Base-by-base conservation (phyloP, 2,797 vertebrate genomes). In the Pseudopleuronectes americanus region DNA sequence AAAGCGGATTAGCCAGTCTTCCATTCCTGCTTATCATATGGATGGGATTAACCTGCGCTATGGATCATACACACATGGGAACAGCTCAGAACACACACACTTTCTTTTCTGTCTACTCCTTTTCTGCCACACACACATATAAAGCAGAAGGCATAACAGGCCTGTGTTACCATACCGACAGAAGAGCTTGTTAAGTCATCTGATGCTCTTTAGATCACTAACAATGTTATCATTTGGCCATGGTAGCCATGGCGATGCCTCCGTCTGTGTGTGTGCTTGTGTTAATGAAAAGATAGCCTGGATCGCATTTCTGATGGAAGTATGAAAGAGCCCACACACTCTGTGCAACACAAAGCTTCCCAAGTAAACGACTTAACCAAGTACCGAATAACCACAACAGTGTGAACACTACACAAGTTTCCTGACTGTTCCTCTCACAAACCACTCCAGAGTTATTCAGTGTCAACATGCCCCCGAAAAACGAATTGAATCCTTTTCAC, bases 21-120 rank as follows among this genome's bases (percentile, higher is more conserved):
- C 81, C 74, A 85, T 65, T 83, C 78, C 78, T 71, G 73, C 71
- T 89, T 85, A 87, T 93, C 89, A 86, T 92, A 92, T 84, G 89
- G 87, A 84, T 74, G 61, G 87, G 91, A 92, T 92, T 92, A 92
- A 91, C 83, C 85, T 89, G 84, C 8, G 69, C 79, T 79, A 84
- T 85, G 83, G 86, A 84, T 91, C 86, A 64, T 76, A 66, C 84
- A 80, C 81, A 82, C 68, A 78, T 58, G 66, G 68, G 76, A 87
- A 87, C 71, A 57, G 68, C 72, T 77, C 73, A 61, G 31, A 60
- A 58, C 76, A 57, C 80, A 33, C 74, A 49, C 22, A 59, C n/a
- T 36, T 64, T 53, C 19, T 58, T 52, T 55, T 71, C 38, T 22
- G 38, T 73, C 78, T 59, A 52, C 23, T 58, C 64, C 33, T 57